Evolutionary conservation across 2,888 invertebrate genomes (phyloP).

Genomic region (Cantharis nigra): DNA sequence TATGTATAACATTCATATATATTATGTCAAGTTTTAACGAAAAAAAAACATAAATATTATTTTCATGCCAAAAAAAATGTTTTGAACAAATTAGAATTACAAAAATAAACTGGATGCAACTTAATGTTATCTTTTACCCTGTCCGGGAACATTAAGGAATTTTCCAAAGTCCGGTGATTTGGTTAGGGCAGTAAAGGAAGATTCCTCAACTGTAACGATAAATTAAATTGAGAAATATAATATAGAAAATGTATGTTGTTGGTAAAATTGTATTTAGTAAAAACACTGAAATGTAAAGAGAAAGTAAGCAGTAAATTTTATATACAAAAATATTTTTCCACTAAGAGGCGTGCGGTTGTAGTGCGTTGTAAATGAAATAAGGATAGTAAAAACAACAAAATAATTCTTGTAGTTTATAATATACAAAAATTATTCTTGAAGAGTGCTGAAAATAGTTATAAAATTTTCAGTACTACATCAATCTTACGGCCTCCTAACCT

Average conservation of each 20-base stretch:
- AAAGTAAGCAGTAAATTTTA: not conserved
- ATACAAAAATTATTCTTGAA: conserved; percentile 14
- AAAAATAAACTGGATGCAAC: not conserved
- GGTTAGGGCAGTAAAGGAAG: conserved; percentile 43
- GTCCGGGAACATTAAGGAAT: conserved; percentile 57
- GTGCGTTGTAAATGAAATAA: not conserved
- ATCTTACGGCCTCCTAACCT: conserved; percentile 51
- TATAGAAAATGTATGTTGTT: not conserved
- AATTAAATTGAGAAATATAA: not conserved
- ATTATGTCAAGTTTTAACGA: not conserved
- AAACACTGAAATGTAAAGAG: not conserved
- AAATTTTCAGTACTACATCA: conserved; percentile 11
- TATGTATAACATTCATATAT: no score
- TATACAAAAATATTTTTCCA: not conserved
- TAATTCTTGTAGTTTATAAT: not conserved
- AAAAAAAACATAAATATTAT: not conserved
- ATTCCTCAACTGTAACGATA: conserved; percentile 52
- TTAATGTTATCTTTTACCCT: conserved; percentile 44
- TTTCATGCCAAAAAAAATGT: not conserved
- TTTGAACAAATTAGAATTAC: not conserved
- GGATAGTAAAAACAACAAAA: not conserved
- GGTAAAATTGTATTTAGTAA: not conserved
- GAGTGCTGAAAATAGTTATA: conserved; percentile 16
- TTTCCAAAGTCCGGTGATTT: conserved; percentile 54
- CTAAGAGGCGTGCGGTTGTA: not conserved